Base-by-base conservation (phyloP, 2,888 invertebrate genomes). In the Onchidella celtica region DNA sequence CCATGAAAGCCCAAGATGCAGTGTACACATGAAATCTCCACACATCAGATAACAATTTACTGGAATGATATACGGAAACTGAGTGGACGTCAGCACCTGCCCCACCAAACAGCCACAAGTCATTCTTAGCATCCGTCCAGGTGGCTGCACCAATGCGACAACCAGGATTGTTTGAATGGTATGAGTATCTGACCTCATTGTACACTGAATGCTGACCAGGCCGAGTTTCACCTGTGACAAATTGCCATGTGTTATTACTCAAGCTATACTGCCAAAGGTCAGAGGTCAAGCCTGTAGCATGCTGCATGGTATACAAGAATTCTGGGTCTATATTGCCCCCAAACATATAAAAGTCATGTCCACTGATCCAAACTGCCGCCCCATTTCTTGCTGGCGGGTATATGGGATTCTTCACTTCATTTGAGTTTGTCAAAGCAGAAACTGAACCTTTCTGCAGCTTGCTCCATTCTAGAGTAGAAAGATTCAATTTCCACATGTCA, bases 41-140 rank as follows among this genome's bases (percentile, higher is more conserved):
- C 21, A 88, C 63, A 79, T 89, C 90, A 29, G 88, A 86, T 14
- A 90, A 78, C 27, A 89, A 84, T 55, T 83, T 87, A 9, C 86
- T 84, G 17, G 24, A 1, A 24, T 36, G 17, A 27, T n/a, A 3
- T 21, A 69, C 24, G 1, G 87, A 85, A 6, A 80, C 79, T n/a
- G 65, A 47, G 4, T 78, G 73, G 4, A 69, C 72, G 65, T 88
- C 88, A 3, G 85, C 81, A 3, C 90, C 90, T 40, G 88, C 89
- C 17, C 90, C 90, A 6, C 89, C 90, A 85, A 89, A 90, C 86
- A 90, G 82, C 90, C 90, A 90, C 40, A 90, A 68, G 68, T 88
- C 85, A 14, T 84, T 83, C 9, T 68, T 74, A 6, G 77, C 59
- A 73, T 90, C 90, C 9, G 85, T 83, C 88, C 89, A 89, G 3